phyloP scores from a whole-genome alignment of 2,113 vertebrate genomes.

The Sebastes schlegelii region DNA sequence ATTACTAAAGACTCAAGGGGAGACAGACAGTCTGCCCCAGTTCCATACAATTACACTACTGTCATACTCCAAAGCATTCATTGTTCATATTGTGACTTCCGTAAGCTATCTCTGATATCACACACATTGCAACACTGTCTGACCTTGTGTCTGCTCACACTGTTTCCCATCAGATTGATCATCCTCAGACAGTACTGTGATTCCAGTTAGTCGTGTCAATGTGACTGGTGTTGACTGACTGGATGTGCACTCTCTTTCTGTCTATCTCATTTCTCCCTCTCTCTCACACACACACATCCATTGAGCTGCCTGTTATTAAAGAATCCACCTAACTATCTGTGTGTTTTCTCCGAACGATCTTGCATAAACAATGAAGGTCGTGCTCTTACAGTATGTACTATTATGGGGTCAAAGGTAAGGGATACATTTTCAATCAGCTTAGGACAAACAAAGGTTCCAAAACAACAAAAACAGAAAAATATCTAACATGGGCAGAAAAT shows the following conservation, averaged over 20 bases:
- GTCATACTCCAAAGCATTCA: background rate
- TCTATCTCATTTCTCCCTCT: background rate
- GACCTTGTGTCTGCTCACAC: slow-evolving; percentile 8
- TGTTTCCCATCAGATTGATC: slow-evolving; percentile 30
- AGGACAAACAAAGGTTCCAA: background rate
- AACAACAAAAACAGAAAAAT: background rate
- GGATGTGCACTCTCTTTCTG: background rate
- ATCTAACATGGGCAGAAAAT: background rate
- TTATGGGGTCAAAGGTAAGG: too few relatives aligned
- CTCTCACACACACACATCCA: background rate
- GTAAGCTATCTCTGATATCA: background rate
- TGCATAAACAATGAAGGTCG: background rate
- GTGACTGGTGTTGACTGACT: slow-evolving; percentile 15
- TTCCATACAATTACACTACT: background rate
- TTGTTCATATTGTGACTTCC: background rate
- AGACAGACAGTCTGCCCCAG: background rate
- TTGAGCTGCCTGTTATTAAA: background rate
- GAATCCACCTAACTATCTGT: background rate
- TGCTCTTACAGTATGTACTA: background rate
- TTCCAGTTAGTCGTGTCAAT: slow-evolving; percentile 11
- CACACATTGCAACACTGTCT: background rate
- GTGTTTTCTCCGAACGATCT: background rate
- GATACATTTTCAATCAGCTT: background rate
- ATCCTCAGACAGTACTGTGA: background rate
- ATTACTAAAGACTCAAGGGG: background rate